Percentiles rank a stretch among this genome's conserved stretches.
These are phyloP conservation scores for Manis javanica DNA, from an alignment of 2,797 vertebrate genomes.

Conservation along the genomic window DNA sequence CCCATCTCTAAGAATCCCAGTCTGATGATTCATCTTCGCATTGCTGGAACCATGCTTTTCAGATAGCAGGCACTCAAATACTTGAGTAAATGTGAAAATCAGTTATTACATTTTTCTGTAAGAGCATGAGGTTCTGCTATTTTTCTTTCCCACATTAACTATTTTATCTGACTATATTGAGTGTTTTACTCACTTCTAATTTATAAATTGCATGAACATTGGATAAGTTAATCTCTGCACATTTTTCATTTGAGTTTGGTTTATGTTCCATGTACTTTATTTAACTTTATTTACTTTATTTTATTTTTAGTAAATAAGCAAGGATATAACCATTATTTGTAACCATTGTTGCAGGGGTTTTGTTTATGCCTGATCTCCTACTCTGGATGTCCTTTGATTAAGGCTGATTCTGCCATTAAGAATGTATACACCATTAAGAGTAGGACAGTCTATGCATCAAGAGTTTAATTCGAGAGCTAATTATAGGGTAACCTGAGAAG, in stretches of 20 bases:
- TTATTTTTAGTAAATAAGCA: neutral
- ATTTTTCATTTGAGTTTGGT: slow-evolving; percentile 24
- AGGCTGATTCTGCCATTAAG: slow-evolving; percentile 44
- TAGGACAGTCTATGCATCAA: slow-evolving; percentile 43
- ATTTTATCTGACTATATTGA: neutral
- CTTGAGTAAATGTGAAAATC: slow-evolving; percentile 50
- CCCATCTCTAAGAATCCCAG: neutral
- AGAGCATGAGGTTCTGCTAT: neutral
- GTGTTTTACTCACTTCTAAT: neutral
- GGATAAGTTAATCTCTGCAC: neutral
- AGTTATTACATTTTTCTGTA: slow-evolving; percentile 14
- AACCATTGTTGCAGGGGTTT: neutral
- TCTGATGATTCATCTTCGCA: slow-evolving; percentile 35
- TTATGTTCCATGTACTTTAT: slow-evolving; percentile 8
- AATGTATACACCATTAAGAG: slow-evolving; percentile 53
- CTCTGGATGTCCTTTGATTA: slow-evolving; percentile 47
- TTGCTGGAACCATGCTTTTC: slow-evolving; percentile 26
- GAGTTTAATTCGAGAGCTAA: slow-evolving; percentile 70
- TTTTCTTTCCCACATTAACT: slow-evolving; percentile 34
- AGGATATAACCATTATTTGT: neutral
- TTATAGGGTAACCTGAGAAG: slow-evolving; percentile 71
- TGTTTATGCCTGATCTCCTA: neutral
- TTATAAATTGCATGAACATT: slow-evolving; percentile 20
- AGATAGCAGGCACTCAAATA: slow-evolving; percentile 3
- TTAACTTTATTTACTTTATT: neutral